A percentile compares a stretch with the other conserved stretches of the same genome.
Conservation (phyloP, 64 coral and sea anemone genomes). For the Hydrozoanthus tunicans region DNA sequence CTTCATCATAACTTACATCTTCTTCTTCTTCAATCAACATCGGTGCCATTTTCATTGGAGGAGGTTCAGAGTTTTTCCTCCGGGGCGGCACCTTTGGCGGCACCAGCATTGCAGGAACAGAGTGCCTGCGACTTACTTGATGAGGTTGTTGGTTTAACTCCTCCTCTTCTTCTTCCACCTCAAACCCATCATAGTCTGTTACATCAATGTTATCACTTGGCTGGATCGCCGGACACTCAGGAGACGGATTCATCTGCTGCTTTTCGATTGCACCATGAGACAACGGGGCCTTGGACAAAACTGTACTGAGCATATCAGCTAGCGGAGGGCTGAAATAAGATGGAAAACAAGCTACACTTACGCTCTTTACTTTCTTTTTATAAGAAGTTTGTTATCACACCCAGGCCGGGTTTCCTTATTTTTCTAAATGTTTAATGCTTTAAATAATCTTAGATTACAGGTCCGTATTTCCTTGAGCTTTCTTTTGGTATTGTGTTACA, state of each 20-base stretch:
- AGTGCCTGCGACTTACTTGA: conserved; percentile 47
- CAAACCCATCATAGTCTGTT: conserved; percentile 81
- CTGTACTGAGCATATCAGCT: not conserved
- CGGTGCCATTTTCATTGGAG: conserved; percentile 43
- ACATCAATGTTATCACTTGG: conserved; percentile 72
- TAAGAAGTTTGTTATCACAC: no score
- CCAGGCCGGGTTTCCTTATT: no score
- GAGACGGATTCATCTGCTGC: not conserved
- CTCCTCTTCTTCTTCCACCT: conserved; percentile 64
- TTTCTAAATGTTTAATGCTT: no score
- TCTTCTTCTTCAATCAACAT: conserved; percentile 39
- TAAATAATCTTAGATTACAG: no score
- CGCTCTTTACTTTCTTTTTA: no score
- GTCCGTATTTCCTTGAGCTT: no score
- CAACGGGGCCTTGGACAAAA: not conserved
- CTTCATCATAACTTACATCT: conserved; percentile 7
- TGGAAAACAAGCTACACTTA: not conserved
- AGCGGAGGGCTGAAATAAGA: not conserved
- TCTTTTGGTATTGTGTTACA: no score
- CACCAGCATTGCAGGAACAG: conserved; percentile 18
- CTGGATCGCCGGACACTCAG: conserved; percentile 15
- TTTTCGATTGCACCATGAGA: not conserved
- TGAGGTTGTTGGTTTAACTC: conserved; percentile 23
- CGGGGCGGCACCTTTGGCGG: not conserved
- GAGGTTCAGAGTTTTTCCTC: conserved; percentile 49